phyloP scores from a whole-genome alignment of 2,113 vertebrate species.

The Cygnus atratus region DNA sequence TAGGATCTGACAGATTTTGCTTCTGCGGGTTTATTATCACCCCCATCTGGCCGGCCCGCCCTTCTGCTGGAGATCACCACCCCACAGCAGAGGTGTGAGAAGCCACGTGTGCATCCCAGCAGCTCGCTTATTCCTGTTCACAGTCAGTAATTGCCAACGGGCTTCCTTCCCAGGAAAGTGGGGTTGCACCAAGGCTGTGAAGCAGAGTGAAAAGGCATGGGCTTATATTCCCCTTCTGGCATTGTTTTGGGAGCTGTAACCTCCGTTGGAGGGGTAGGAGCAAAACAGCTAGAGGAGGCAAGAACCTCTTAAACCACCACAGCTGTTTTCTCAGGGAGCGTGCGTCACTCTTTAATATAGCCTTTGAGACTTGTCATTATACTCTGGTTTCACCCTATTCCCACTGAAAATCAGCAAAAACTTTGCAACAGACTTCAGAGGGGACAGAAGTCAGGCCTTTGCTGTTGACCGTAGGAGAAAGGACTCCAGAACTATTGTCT shows the following conservation, averaged over 20 bases:
- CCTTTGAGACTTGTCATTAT: not conserved
- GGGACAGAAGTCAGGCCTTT: not conserved
- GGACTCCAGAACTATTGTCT: not conserved
- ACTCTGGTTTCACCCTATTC: not conserved
- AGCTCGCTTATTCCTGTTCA: not conserved
- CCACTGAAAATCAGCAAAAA: slow-evolving; percentile 15
- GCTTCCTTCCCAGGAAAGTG: not conserved
- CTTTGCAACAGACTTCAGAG: not conserved
- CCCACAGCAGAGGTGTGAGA: not conserved
- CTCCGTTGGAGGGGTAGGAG: not conserved
- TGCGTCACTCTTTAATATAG: not conserved
- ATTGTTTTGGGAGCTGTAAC: not conserved
- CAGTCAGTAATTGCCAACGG: not conserved
- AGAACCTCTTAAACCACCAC: not conserved
- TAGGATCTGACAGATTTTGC: not conserved
- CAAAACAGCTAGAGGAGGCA: not conserved
- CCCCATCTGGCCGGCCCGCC: not conserved
- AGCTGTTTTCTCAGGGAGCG: not conserved
- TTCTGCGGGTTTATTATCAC: not conserved
- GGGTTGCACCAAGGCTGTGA: not conserved
- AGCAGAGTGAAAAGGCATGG: not conserved
- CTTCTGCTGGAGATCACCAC: not conserved
- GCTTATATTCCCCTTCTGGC: not conserved
- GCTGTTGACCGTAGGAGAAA: not conserved
- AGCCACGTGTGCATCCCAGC: not conserved